Base-by-base conservation (phyloP, 2,888 invertebrate genomes). In the Saturnia pavonia region DNA sequence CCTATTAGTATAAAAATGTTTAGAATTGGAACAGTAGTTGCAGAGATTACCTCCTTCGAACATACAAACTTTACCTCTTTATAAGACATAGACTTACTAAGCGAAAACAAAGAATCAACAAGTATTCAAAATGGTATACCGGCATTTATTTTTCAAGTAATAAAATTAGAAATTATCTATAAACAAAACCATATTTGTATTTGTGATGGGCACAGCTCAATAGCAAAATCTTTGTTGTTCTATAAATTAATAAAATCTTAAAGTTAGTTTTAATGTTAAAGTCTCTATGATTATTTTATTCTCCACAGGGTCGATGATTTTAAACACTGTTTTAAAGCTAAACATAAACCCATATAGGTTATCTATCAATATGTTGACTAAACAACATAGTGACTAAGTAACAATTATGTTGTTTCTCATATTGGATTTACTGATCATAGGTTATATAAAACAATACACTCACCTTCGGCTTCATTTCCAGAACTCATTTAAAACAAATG, bases 401-500 rank as follows among this genome's bases (percentile, higher is more conserved):
- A 60, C 57, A 60, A 25, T 27, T 25, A 4, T 4, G 11, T 60
- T 4, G 6, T 54, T 22, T 11, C 9, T 22, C 22, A 22, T 2
- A 9, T 54, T 6, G 14, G 12, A 60, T 14, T 54, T 54, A 14
- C 14, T 60, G 6, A 27, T 27, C 12, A 7, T 60, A 16, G 16
- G 22, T 57, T 57, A 25, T 57, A 25, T 25, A 4, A 57, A 6
- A 60, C 4, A 60, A 19, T 3, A 6, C 19, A 65, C 65, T 65
- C 19, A 65, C 65, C 40, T 16, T 40, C 65, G 25, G 57, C 57
- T 22, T 65, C 40, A 8, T 65, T 40, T 9, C 9, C n/a, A 19
- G 65, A 65, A 40, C 40, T 40, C 65, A 65, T 65, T 65, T 19
- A n/a, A 40, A 65, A 65, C 40, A 7, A 40, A 40, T 65, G 9